Conservation (phyloP, 2,888 invertebrate species). For the Sphecodes monilicornis region DNA sequence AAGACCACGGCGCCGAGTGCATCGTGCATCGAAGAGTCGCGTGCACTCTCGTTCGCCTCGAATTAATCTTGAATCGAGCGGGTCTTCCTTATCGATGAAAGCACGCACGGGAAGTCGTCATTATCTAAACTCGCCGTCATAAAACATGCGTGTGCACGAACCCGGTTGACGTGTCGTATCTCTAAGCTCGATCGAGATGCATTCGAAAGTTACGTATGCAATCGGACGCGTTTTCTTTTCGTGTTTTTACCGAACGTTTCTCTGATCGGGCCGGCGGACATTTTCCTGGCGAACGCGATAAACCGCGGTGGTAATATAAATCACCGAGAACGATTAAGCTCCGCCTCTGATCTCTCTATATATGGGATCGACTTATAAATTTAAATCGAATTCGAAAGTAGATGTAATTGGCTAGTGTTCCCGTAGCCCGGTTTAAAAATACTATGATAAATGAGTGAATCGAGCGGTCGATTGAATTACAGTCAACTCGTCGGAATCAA, state of each 20-base stretch:
- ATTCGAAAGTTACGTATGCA: constrained; percentile 18
- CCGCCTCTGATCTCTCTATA: constrained; percentile 52
- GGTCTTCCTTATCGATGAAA: constrained; percentile 57
- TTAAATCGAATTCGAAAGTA: constrained; percentile 56
- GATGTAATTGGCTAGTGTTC: constrained; percentile 52
- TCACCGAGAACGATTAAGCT: constrained; percentile 60
- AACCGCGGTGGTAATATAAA: constrained; percentile 56
- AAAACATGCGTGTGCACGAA: constrained; percentile 57
- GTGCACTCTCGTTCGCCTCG: constrained; percentile 18
- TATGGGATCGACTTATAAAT: constrained; percentile 56
- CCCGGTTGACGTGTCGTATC: constrained; percentile 51
- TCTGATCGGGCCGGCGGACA: constrained; percentile 39
- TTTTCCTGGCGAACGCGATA: constrained; percentile 40
- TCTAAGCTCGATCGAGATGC: constrained; percentile 43
- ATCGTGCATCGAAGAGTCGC: constrained; percentile 15
- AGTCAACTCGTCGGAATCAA: constrained; percentile 4
- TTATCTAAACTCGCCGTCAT: constrained; percentile 58
- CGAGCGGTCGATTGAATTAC: constrained; percentile 31
- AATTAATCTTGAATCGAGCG: constrained; percentile 53
- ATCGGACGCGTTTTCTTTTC: constrained; percentile 20
- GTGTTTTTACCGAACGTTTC: constrained; percentile 32
- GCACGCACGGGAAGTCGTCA: constrained; percentile 50
- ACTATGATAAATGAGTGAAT: constrained; percentile 42
- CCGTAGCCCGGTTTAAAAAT: constrained; percentile 23
- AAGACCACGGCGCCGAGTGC: constrained; percentile 44